Percentiles rank a stretch among this genome's conserved stretches.
Evolutionary conservation across 2,797 vertebrate genomes (phyloP).

Genomic region (Tachyglossus aculeatus): DNA sequence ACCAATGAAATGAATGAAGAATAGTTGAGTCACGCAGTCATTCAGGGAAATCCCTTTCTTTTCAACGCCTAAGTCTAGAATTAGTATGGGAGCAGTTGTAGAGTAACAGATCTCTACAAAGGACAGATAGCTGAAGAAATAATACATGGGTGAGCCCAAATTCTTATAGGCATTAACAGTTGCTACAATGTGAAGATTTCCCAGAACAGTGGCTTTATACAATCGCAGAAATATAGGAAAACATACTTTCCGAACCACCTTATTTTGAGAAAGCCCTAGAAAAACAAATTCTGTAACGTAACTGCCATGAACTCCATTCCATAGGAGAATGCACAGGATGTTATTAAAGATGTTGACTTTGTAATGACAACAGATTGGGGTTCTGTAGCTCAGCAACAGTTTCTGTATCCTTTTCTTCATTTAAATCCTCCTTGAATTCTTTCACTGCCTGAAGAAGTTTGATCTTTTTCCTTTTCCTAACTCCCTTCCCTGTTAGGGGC

Average conservation of each 20-base stretch:
- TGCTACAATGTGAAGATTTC: slow-evolving; percentile 28
- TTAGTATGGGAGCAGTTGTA: slow-evolving; percentile 24
- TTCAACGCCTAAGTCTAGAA: neutral
- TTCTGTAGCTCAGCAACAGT: no score
- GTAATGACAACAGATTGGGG: no score
- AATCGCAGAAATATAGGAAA: slow-evolving; percentile 21
- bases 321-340: no score
- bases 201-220: slow-evolving; percentile 8
- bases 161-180: neutral
- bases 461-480: no score
- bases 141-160: slow-evolving; percentile 32
- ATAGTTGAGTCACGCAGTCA: neutral
- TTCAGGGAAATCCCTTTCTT: slow-evolving; percentile 4
- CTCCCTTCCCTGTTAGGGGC: no score
- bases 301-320: no score
- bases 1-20: slow-evolving; percentile 39
- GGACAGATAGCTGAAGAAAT: slow-evolving; percentile 31
- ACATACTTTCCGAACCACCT: neutral
- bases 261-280: slow-evolving; percentile 6
- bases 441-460: no score
- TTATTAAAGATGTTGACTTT: no score
- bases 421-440: no score
- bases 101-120: slow-evolving; percentile 31
- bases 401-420: no score
- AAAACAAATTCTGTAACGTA: slow-evolving; percentile 17